These are phyloP conservation scores for Therioaphis trifolii DNA, from an alignment of 2,888 invertebrate genomes.

Conservation along the genomic window DNA sequence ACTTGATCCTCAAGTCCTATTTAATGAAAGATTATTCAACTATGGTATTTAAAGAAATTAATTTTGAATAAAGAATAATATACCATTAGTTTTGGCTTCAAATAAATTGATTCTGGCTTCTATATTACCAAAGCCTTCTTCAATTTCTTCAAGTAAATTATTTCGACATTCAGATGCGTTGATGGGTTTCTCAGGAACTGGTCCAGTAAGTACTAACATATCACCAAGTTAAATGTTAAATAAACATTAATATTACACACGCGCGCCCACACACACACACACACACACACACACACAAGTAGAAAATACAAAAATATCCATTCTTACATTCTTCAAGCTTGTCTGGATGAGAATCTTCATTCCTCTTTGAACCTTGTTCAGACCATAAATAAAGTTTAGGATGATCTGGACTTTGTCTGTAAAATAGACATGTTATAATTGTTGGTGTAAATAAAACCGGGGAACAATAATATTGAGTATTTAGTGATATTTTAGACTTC, in stretches of 20 bases:
- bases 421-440: constrained; percentile 42
- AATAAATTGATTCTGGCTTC: constrained; percentile 79
- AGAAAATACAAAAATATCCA: constrained; percentile 24
- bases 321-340: constrained; percentile 62
- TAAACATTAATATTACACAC: background rate
- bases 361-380: constrained; percentile 67
- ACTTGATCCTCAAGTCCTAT: constrained; percentile 55
- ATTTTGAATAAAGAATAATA: background rate
- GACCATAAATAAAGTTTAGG: constrained; percentile 90
- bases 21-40: background rate
- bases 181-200: constrained; percentile 85
- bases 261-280: too few relatives aligned
- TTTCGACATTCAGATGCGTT: constrained; percentile 82
- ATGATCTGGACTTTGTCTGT: constrained; percentile 76
- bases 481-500: too few relatives aligned
- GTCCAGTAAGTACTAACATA: constrained; percentile 68
- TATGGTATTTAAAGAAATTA: background rate
- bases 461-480: too few relatives aligned
- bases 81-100: constrained; percentile 75
- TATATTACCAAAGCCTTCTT: constrained; percentile 79
- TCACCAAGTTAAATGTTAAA: constrained; percentile 61
- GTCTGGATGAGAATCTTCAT: constrained; percentile 44
- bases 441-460: background rate
- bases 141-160: constrained; percentile 81
- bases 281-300: too few relatives aligned